Evolutionary conservation across 2,797 vertebrate genomes (phyloP).

Genomic region (Megalops cyprinoides): DNA sequence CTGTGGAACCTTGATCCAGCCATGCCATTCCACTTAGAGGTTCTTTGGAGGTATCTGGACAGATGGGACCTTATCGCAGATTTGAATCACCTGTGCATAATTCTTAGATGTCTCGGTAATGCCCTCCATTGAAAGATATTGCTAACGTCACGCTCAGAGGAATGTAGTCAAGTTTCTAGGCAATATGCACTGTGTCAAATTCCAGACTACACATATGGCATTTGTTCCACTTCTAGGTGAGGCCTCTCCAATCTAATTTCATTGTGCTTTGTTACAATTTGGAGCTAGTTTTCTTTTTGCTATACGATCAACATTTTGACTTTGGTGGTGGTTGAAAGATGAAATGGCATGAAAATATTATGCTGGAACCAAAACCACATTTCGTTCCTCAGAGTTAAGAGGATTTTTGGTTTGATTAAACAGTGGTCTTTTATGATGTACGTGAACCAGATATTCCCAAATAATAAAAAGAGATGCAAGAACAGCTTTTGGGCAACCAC

Average conservation of each 20-base stretch:
- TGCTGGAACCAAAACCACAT: too few relatives aligned
- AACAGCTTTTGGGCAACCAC: too few relatives aligned
- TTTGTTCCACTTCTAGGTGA: background rate
- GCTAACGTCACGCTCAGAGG: background rate
- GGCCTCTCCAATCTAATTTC: background rate
- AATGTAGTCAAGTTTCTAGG: background rate
- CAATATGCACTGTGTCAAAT: background rate
- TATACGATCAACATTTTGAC: background rate
- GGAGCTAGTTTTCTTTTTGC: background rate
- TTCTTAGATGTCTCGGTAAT: background rate
- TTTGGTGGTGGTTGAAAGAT: background rate
- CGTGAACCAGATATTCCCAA: too few relatives aligned
- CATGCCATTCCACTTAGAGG: conserved; percentile 10
- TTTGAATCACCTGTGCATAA: background rate
- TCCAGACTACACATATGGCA: background rate
- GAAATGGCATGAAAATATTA: too few relatives aligned
- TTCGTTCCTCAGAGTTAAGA: too few relatives aligned
- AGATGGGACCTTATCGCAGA: conserved; percentile 17
- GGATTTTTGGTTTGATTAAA: too few relatives aligned
- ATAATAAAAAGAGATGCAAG: too few relatives aligned
- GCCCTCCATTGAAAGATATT: background rate
- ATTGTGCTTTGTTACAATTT: background rate
- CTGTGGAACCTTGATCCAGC: background rate
- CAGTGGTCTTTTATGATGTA: too few relatives aligned
- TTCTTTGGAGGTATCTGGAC: background rate